A percentile compares a stretch with the other conserved stretches of the same genome.
Evolutionary conservation across 2,797 vertebrate species (phyloP).

Genomic region (Neopelma chrysocephalum): DNA sequence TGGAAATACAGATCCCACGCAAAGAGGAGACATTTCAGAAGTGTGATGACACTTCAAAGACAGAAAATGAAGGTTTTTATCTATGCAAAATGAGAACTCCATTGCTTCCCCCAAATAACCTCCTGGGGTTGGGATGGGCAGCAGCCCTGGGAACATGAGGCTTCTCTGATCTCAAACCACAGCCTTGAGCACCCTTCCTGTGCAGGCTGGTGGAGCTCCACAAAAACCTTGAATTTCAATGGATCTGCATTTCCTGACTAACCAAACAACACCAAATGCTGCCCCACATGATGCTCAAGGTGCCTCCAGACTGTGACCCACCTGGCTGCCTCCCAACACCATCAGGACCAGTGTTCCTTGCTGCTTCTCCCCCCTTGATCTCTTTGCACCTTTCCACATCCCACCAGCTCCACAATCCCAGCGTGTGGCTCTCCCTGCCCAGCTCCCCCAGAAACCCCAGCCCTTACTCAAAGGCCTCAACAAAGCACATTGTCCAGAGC

Average conservation of each 20-base stretch:
- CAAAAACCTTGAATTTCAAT: background rate
- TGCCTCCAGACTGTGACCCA: background rate
- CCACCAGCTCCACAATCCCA: background rate
- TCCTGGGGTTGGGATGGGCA: background rate
- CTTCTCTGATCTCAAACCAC: background rate
- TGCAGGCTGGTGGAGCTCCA: background rate
- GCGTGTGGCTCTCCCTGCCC: background rate
- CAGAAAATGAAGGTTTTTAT: slow-evolving; percentile 6
- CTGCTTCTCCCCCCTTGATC: accelerated
- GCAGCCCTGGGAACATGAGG: background rate
- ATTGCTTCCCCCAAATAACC: background rate
- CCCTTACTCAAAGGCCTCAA: background rate
- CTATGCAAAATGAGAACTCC: background rate
- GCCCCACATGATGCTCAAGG: background rate
- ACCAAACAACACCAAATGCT: background rate
- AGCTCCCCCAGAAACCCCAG: background rate
- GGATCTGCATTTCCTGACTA: background rate
- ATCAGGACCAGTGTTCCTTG: background rate
- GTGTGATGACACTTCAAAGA: background rate
- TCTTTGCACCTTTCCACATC: background rate
- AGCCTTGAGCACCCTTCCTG: background rate
- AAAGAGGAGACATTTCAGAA: background rate
- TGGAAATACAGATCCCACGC: background rate
- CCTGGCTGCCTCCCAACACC: background rate
- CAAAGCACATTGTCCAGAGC: background rate